These are phyloP conservation scores for Lasioglossum villosulum DNA, from an alignment of 2,888 invertebrate species.

Conservation along the genomic window DNA sequence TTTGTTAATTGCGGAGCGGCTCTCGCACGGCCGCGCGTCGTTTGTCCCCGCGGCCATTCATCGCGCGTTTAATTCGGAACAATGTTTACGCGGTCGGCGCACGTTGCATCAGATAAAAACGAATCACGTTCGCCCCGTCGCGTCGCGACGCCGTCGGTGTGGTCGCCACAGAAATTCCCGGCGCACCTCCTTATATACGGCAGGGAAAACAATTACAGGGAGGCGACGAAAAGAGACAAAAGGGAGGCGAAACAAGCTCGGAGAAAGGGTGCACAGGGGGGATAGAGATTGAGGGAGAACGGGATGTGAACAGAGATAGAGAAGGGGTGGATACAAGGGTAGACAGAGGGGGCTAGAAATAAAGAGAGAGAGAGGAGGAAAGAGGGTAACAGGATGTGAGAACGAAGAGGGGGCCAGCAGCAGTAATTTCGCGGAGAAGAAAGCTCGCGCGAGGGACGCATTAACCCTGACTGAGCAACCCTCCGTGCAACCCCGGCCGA, in stretches of 20 bases:
- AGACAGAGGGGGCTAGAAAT: background rate
- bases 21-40: constrained; percentile 5
- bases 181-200: constrained; percentile 24
- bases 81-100: constrained; percentile 33
- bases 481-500: constrained; percentile 28
- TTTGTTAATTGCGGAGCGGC: constrained; percentile 29
- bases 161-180: constrained; percentile 37
- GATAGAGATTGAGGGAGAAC: too few species aligned
- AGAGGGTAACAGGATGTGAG: background rate
- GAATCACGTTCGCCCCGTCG: constrained; percentile 32
- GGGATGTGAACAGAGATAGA: too few species aligned
- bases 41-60: constrained; percentile 39
- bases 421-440: constrained; percentile 62
- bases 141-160: background rate
- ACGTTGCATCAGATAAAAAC: constrained; percentile 47
- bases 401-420: background rate
- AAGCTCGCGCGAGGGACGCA: constrained; percentile 66
- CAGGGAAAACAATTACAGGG: constrained; percentile 55
- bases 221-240: constrained; percentile 52
- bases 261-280: background rate
- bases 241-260: constrained; percentile 5
- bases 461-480: constrained; percentile 57
- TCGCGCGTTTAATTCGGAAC: constrained; percentile 48
- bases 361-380: background rate
- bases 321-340: background rate